Base-by-base conservation (phyloP, 23 tunicate species). In the Oikopleura dioica region DNA sequence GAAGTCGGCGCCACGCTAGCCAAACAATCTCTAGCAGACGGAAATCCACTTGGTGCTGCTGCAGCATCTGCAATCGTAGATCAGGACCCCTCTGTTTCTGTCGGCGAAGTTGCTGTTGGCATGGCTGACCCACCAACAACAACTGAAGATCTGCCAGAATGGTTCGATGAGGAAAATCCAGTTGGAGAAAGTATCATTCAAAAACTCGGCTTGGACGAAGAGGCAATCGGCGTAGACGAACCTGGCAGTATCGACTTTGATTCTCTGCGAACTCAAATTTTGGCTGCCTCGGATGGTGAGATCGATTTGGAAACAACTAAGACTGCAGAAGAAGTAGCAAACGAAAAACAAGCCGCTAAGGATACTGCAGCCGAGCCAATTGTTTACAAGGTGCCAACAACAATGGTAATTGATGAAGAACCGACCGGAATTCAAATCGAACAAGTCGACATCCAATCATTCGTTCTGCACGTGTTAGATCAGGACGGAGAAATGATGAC, bases 151-250 rank as follows among this genome's bases (percentile, higher is more conserved):
- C 33, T 63, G 33, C 72, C 72, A 28, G 72, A 63, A 24, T 63
- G 72, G 72, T 63, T 63, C 26, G 72, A 63, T 28, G 33, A 23
- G 4, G 72, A 63, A 63, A 63, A 63, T 63, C 72, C 72, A 16
- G 30, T 63, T 28, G 72, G 72, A 16, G 72, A 63, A 63, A 12
- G 30, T 24, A 63, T 63, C 33, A 23, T 63, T 28, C 30, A 21
- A 28, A 63, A 63, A 28, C 30, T 31, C 33, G 72, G 72, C 29
- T 28, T 63, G 29, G 2, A 4, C 2, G 72, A 63, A 28, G 72
- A 63, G 26, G 72, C 16, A 2, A 23, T 63, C 30, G 72, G 72
- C 33, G 72, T 31, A 2, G 72, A 63, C 33, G 55, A 44, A 44
- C 16, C 55, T 16, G 72, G 72, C 72, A 31, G 33, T 24, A 4